Base-by-base conservation (phyloP, 2,113 vertebrate genomes). In the Eupsittula cactorum region DNA sequence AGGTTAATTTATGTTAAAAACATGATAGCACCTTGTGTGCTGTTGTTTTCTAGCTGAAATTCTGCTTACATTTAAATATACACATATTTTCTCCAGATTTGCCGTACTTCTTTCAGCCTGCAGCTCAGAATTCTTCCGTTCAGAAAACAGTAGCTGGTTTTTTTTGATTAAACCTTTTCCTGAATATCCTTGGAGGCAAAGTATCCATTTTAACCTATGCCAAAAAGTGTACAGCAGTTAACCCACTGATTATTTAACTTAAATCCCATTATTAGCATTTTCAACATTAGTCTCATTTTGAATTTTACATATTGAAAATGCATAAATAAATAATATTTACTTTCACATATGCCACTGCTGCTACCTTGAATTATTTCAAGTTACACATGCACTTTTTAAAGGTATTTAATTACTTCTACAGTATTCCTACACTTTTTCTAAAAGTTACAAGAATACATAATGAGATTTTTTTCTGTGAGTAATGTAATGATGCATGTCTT, bases 121-220 rank as follows among this genome's bases (percentile, higher is more conserved):
- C 33, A 63, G 21, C 47, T 77, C 25, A 37, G 19, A 42, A 76
- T 16, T 31, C 19, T 80, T 76, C 29, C 44, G 11, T 79, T 85
- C 75, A 73, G 47, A 88, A 95, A 83, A 79, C 7, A 69, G 20
- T 23, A 29, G 11, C 9, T 57, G 13, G 0, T 13, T 16, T 8
- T 78, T 73, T 83, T 46, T 39, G 90, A 90, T 96, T 90, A 92
- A 95, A 97, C 78, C 46, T 93, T 94, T 91, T 89, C 69, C 29
- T 90, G 50, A 57, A 60, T 31, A 27, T 94, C 79, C 74, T 96
- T 82, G 55, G 50, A 75, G 28, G 35, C 39, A 39, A 41, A 85
- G 60, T 82, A 82, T 90, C 76, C 60, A 85, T 77, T 64, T 95
- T 83, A 82, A 79, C 50, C 77, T 92, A 80, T 87, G 69, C 57